These are phyloP conservation scores for Drosophila punjabiensis DNA, from an alignment of 1,140 invertebrate genomes.

Conservation along the genomic window DNA sequence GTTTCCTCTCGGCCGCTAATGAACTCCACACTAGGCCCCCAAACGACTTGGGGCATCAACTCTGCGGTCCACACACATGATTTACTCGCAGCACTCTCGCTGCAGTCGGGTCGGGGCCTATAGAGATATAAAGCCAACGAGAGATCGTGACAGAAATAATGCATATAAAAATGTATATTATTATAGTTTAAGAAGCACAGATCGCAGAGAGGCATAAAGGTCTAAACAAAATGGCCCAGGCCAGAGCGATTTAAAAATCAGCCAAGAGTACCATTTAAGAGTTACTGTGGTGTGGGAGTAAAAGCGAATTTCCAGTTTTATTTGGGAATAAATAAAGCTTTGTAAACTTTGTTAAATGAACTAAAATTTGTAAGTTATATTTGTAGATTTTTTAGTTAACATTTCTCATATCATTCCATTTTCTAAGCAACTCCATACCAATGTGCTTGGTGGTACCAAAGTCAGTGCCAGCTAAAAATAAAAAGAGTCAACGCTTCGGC, in stretches of 20 bases:
- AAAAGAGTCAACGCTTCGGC: conserved; percentile 81
- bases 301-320: not conserved
- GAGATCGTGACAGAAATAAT: conserved; percentile 83
- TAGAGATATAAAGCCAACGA: conserved; percentile 81
- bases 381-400: not conserved
- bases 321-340: not conserved
- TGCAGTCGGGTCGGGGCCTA: conserved; percentile 43
- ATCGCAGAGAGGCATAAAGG: conserved; percentile 30
- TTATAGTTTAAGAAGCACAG: conserved; percentile 61
- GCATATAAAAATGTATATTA: conserved; percentile 82
- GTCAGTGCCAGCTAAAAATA: conserved; percentile 78
- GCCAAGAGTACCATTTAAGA: conserved; percentile 55
- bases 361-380: too few species aligned
- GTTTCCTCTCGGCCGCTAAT: conserved; percentile 61
- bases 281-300: conserved; percentile 41
- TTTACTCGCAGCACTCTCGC: conserved; percentile 22
- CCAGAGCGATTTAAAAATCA: conserved; percentile 26
- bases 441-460: conserved; percentile 55
- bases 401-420: not conserved
- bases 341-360: rapidly evolving
- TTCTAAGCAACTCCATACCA: conserved; percentile 13
- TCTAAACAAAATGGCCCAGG: conserved; percentile 59
- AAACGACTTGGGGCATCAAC: conserved; percentile 26
- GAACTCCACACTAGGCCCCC: conserved; percentile 31
- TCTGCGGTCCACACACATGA: conserved; percentile 58